A percentile compares a stretch with the other conserved stretches of the same genome.
These are phyloP conservation scores for Pontoporia blainvillei DNA, from an alignment of 2,113 vertebrate genomes.

Conservation along the genomic window DNA sequence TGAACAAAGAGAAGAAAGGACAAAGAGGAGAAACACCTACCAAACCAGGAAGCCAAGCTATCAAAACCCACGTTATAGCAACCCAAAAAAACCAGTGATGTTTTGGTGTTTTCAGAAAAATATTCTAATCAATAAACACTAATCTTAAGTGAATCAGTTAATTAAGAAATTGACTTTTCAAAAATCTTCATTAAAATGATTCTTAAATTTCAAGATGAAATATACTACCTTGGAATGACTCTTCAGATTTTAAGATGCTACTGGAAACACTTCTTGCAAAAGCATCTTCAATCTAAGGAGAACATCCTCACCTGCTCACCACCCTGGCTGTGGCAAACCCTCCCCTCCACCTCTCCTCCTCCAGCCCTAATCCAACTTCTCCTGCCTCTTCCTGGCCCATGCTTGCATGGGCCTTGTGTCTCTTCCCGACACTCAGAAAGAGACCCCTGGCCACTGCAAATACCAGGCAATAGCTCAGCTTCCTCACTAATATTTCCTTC, in stretches of 20 bases:
- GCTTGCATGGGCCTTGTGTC: neutral
- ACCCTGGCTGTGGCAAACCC: no score
- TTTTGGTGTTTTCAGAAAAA: neutral
- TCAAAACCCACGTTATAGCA: neutral
- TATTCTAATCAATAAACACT: neutral
- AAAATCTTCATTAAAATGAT: neutral
- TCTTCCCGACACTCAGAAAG: neutral
- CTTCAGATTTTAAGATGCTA: neutral
- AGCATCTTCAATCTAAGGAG: neutral
- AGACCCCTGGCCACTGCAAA: neutral
- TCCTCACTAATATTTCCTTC: neutral
- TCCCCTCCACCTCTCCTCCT: no score
- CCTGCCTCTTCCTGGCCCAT: neutral
- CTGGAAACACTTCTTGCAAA: neutral
- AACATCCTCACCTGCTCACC: neutral
- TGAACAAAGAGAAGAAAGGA: neutral
- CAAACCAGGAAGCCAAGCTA: neutral
- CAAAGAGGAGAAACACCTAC: neutral
- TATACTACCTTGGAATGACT: neutral
- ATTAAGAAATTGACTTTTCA: neutral
- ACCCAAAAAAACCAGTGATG: neutral
- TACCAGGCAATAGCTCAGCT: neutral
- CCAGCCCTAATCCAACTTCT: neutral
- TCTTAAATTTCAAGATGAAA: conserved; percentile 16
- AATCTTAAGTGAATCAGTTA: neutral